Conservation (phyloP, 2,797 vertebrate genomes). For the Gila robusta region DNA sequence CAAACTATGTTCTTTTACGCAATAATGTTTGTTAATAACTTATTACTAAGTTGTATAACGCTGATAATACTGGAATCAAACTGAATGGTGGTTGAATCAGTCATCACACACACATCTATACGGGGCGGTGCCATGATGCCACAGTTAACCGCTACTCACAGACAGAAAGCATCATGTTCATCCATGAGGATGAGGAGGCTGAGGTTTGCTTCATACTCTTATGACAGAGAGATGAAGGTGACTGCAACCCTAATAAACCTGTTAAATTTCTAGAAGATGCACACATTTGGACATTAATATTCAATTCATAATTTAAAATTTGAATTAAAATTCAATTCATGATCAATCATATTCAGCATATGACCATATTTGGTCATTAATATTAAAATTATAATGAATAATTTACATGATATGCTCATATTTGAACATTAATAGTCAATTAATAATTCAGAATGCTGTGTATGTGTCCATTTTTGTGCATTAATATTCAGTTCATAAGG, state of each 20-base stretch:
- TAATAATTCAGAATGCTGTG: neutral
- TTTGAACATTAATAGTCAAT: neutral
- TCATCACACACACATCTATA: neutral
- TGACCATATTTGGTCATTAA: neutral
- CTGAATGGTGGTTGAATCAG: neutral
- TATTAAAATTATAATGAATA: neutral
- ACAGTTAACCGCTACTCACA: conserved; percentile 5
- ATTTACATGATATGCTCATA: neutral
- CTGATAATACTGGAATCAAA: neutral
- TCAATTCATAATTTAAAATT: neutral
- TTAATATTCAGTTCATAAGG: neutral
- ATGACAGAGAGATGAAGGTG: conserved; percentile 33
- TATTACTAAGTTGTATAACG: neutral
- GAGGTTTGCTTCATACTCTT: neutral
- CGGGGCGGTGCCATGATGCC: conserved; percentile 28
- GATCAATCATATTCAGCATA: neutral
- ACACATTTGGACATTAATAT: neutral
- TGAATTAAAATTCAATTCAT: neutral
- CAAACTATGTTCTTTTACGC: neutral
- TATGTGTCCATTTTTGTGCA: neutral
- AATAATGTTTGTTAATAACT: neutral
- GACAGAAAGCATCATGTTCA: conserved; percentile 10
- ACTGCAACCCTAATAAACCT: conserved; percentile 29
- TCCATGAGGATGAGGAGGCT: conserved; percentile 6
- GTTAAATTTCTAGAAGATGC: neutral